These are phyloP conservation scores for Antheraea yamamai DNA, from an alignment of 2,888 invertebrate genomes.

Conservation along the genomic window DNA sequence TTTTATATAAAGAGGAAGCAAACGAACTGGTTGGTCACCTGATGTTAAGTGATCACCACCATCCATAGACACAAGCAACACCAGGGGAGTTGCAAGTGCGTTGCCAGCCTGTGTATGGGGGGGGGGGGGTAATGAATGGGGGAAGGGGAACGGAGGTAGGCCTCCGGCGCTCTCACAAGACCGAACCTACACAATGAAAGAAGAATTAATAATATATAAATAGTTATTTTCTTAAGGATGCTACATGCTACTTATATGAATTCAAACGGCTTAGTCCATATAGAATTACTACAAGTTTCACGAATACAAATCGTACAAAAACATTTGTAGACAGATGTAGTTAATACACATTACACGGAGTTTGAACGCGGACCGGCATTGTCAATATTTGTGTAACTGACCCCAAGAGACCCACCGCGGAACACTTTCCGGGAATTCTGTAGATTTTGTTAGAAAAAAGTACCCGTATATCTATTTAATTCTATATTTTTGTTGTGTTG, in stretches of 20 bases:
- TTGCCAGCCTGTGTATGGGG: no score
- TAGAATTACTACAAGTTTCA: slow-evolving; percentile 22
- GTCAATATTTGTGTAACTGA: slow-evolving; percentile 69
- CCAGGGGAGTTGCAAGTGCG: no score
- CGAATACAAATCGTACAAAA: slow-evolving; percentile 21
- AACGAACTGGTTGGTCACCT: no score
- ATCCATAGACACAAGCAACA: no score
- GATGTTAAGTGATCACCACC: no score
- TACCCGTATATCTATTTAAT: not conserved
- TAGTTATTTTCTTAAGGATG: not conserved
- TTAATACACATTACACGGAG: slow-evolving; percentile 51
- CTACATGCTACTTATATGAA: not conserved
- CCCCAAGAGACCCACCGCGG: slow-evolving; percentile 54
- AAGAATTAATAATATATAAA: not conserved
- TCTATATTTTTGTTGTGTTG: not conserved
- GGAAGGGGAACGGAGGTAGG: no score
- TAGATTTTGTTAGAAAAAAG: slow-evolving; percentile 9
- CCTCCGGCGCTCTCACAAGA: no score
- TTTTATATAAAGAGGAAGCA: no score
- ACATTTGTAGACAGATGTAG: slow-evolving; percentile 49
- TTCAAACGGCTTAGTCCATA: not conserved
- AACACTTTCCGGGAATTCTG: slow-evolving; percentile 46
- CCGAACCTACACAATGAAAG: no score
- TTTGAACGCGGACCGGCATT: slow-evolving; percentile 30
- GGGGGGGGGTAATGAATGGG: no score